A percentile compares a stretch with the other conserved stretches of the same genome.
These are phyloP conservation scores for Alcedo atthis DNA, from an alignment of 2,797 vertebrate species.

Conservation along the genomic window DNA sequence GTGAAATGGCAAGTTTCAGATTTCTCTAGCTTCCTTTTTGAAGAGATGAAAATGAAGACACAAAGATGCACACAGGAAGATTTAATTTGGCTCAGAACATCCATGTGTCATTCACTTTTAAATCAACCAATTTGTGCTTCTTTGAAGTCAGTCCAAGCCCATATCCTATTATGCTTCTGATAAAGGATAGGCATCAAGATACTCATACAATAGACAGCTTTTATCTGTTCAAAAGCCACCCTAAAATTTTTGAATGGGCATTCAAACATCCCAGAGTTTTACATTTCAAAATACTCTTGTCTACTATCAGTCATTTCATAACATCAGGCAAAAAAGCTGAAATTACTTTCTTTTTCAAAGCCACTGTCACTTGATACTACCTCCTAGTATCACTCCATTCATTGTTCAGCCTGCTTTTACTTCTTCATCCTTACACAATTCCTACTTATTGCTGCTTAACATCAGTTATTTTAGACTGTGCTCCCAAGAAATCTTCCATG, in stretches of 20 bases:
- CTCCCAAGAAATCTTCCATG: background rate
- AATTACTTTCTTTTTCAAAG: background rate
- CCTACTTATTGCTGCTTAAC: background rate
- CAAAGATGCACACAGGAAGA: background rate
- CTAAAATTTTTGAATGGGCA: background rate
- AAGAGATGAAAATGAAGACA: background rate
- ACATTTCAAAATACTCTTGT: background rate
- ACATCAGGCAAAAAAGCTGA: background rate
- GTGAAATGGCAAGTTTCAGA: background rate
- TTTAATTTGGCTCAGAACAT: background rate
- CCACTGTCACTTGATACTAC: background rate
- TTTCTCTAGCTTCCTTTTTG: background rate
- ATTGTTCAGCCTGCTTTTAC: background rate
- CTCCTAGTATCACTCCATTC: background rate
- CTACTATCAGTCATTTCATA: background rate
- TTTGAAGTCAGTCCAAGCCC: background rate
- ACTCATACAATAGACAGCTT: background rate
- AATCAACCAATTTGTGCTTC: background rate
- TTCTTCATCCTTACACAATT: background rate
- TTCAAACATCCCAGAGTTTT: background rate
- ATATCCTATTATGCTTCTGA: background rate
- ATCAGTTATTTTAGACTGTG: background rate
- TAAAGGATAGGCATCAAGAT: background rate
- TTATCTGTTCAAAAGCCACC: background rate
- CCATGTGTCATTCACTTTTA: background rate